Conservation (phyloP, 2,797 vertebrate species). For the Crenuchus spilurus region DNA sequence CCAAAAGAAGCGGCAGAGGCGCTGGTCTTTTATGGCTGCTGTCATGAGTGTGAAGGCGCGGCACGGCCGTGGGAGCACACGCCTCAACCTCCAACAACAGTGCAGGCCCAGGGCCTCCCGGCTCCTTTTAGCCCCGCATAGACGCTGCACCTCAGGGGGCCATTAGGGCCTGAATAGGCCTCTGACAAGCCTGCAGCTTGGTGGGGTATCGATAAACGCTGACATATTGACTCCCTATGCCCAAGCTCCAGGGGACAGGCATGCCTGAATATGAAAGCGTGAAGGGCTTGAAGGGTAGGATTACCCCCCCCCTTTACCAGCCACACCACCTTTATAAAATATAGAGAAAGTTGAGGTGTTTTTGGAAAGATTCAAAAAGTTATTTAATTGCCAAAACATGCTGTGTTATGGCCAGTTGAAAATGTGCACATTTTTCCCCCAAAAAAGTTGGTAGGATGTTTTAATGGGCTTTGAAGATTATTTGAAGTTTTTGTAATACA, state of each 20-base stretch:
- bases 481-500: no score
- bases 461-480: no score
- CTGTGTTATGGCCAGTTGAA: no score
- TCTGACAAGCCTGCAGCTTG: constrained; percentile 87
- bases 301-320: constrained; percentile 27
- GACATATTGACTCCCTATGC: constrained; percentile 89
- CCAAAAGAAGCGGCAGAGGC: constrained; percentile 58
- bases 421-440: no score
- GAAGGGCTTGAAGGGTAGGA: constrained; percentile 71
- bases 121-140: constrained; percentile 82
- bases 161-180: constrained; percentile 86
- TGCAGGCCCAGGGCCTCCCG: constrained; percentile 78
- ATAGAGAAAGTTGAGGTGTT: not conserved
- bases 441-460: no score
- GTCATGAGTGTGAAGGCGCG: constrained; percentile 84
- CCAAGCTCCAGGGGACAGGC: constrained; percentile 77
- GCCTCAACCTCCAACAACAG: constrained; percentile 87
- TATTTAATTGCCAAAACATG: no score
- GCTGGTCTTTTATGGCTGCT: constrained; percentile 87
- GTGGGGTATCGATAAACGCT: constrained; percentile 90
- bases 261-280: constrained; percentile 84
- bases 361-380: no score
- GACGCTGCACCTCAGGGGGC: constrained; percentile 90
- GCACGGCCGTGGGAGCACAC: constrained; percentile 78
- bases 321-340: not conserved